phyloP scores from a whole-genome alignment of 2,113 vertebrate genomes.

The Hoplias malabaricus region DNA sequence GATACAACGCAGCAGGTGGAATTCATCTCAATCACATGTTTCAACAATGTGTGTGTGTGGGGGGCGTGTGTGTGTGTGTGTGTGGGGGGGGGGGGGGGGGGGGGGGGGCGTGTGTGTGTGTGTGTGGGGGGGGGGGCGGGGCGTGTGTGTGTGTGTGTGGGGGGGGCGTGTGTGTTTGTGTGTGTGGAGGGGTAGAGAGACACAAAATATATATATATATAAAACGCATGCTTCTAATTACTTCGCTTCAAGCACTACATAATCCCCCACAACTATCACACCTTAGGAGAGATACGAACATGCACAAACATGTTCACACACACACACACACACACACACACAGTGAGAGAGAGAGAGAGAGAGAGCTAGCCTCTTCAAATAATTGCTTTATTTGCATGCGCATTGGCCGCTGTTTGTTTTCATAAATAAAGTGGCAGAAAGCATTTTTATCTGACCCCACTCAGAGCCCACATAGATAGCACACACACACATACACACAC shows the following conservation, averaged over 20 bases:
- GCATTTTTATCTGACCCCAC: constrained; percentile 43
- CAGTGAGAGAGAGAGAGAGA: too few relatives aligned
- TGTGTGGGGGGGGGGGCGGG: too few relatives aligned
- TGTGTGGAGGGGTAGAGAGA: not conserved
- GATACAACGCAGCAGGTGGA: not conserved
- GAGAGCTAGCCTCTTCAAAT: constrained; percentile 27
- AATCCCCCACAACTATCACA: not conserved
- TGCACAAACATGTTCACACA: constrained; percentile 28
- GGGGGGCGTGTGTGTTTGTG: too few relatives aligned
- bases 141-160: too few relatives aligned
- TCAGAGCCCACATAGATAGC: constrained; percentile 19
- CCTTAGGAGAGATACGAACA: not conserved
- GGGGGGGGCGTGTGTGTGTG: too few relatives aligned
- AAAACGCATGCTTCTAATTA: not conserved
- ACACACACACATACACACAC: not conserved
- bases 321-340: too few relatives aligned
- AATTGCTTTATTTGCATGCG: constrained; percentile 30
- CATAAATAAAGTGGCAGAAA: constrained; percentile 28
- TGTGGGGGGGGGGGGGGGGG: too few relatives aligned
- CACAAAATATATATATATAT: not conserved
- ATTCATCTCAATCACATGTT: constrained; percentile 7
- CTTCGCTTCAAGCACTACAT: not conserved
- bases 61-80: too few relatives aligned
- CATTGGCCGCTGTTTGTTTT: constrained; percentile 14
- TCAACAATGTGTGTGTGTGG: too few relatives aligned